Conservation (phyloP, 1,140 invertebrate species). For the Cylas formicarius region DNA sequence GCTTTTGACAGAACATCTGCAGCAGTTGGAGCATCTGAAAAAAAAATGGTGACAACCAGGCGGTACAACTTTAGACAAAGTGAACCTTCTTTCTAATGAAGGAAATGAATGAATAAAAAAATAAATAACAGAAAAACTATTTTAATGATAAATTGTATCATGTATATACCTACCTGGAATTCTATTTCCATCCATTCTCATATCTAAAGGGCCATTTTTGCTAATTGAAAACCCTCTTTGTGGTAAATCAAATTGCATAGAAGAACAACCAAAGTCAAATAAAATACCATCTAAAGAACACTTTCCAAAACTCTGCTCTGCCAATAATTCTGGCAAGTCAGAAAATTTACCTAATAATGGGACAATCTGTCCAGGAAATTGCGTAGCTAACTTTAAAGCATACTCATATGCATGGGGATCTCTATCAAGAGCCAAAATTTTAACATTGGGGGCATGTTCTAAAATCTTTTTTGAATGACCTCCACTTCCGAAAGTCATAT, state of each 20-base stretch:
- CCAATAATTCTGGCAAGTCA: conserved; percentile 67
- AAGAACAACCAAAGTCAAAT: conserved; percentile 93
- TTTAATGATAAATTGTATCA: not conserved
- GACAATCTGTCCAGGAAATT: conserved; percentile 62
- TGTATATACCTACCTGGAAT: conserved; percentile 43
- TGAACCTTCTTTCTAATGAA: no score
- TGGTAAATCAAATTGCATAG: conserved; percentile 84
- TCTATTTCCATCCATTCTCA: conserved; percentile 86
- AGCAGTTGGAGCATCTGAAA: conserved; percentile 61
- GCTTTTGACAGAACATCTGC: conserved; percentile 76
- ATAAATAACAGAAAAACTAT: not conserved
- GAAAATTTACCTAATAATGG: conserved; percentile 83
- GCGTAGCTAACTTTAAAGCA: conserved; percentile 54
- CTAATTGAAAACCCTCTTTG: conserved; percentile 80
- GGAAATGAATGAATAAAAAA: no score
- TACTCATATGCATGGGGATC: conserved; percentile 71
- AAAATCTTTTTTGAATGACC: conserved; percentile 71
- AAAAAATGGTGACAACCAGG: conserved; percentile 2
- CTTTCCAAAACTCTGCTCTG: conserved; percentile 48
- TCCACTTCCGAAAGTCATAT: conserved; percentile 93
- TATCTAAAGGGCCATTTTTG: conserved; percentile 82
- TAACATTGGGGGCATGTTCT: conserved; percentile 46
- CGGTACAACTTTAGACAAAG: no score
- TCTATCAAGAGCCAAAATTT: conserved; percentile 77
- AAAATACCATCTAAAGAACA: conserved; percentile 78